A percentile compares a stretch with the other conserved stretches of the same genome.
Conservation (phyloP, 2,888 invertebrate species). For the Chirona hameri region DNA sequence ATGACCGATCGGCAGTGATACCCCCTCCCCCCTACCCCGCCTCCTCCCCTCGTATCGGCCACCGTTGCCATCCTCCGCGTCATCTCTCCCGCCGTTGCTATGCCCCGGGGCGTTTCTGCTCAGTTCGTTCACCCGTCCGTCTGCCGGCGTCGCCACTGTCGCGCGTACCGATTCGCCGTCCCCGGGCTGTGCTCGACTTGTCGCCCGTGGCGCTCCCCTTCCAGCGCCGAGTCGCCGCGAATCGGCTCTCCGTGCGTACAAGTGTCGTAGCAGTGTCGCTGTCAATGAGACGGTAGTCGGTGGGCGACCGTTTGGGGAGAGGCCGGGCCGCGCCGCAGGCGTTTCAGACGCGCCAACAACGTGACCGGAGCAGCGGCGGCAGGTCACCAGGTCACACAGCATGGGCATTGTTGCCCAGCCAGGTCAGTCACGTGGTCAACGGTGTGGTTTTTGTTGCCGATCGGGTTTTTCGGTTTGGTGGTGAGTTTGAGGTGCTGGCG, state of each 20-base stretch:
- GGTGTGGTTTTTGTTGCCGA: neutral
- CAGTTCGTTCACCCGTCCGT: neutral
- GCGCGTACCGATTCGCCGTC: neutral
- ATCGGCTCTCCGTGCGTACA: conserved; percentile 1
- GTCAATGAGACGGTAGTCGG: neutral
- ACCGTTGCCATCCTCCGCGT: too few relatives aligned
- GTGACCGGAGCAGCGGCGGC: neutral
- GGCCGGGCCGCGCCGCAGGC: neutral
- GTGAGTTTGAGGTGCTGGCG: too few relatives aligned
- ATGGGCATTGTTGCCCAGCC: neutral
- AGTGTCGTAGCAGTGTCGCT: conserved; percentile 22
- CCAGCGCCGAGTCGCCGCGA: neutral
- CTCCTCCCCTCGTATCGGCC: too few relatives aligned
- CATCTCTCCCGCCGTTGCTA: too few relatives aligned
- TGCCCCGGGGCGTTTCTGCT: too few relatives aligned
- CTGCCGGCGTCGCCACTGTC: conserved; percentile 9
- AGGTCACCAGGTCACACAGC: neutral
- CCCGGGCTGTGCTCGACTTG: neutral
- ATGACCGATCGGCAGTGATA: too few relatives aligned
- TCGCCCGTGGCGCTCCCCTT: neutral
- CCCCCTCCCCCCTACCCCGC: too few relatives aligned
- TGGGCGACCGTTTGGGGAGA: neutral
- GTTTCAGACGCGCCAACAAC: neutral
- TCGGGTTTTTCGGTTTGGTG: too few relatives aligned
- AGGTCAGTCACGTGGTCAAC: neutral